A percentile compares a stretch with the other conserved stretches of the same genome.
Evolutionary conservation across 2,113 vertebrate genomes (phyloP).

Genomic region (Origma solitaria): DNA sequence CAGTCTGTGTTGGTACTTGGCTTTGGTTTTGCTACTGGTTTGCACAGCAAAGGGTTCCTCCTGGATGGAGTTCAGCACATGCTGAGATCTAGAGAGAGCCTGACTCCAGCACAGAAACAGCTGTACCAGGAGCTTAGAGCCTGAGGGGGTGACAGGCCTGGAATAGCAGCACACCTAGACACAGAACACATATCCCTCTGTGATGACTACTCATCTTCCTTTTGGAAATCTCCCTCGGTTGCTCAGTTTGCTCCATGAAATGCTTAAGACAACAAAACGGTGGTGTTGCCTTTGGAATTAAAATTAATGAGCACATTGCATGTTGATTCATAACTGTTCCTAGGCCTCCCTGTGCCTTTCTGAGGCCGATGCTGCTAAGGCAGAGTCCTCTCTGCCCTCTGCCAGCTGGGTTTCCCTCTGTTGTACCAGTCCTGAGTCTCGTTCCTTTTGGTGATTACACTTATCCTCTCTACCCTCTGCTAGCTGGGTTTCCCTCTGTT

Average conservation of each 20-base stretch:
- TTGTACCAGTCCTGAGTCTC: not conserved
- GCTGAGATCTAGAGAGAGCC: not conserved
- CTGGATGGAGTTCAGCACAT: not conserved
- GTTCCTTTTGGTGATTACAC: not conserved
- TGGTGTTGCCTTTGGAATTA: not conserved
- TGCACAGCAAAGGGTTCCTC: not conserved
- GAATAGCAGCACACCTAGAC: not conserved
- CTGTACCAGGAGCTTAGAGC: no score
- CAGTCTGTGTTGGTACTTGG: not conserved
- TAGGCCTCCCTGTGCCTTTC: not conserved
- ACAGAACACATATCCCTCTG: not conserved
- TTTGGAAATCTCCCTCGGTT: not conserved
- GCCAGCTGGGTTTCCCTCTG: no score
- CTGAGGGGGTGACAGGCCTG: not conserved
- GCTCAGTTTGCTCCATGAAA: not conserved
- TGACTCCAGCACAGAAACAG: not conserved
- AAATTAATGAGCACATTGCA: accelerated
- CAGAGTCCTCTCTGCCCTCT: not conserved
- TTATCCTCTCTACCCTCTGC: not conserved
- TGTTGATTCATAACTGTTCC: not conserved
- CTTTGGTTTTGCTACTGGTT: not conserved
- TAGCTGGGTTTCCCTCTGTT: not conserved
- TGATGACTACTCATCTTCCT: not conserved
- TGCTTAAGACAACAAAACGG: not conserved
- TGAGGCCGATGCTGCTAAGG: not conserved